Conservation (phyloP, 2,888 invertebrate species). For the Metellina segmentata region DNA sequence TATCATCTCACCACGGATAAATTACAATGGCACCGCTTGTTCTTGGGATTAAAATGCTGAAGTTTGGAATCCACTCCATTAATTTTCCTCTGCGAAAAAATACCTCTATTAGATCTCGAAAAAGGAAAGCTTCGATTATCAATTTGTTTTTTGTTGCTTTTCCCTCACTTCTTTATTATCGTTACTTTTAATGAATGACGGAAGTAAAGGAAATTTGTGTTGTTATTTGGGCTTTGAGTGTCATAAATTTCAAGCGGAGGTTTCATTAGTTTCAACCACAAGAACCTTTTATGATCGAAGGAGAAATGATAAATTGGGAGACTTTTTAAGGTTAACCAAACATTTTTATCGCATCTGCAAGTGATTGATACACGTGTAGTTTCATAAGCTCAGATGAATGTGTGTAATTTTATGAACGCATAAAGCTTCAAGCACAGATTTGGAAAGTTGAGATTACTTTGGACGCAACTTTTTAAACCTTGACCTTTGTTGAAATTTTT, state of each 20-base stretch:
- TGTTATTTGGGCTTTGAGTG: not conserved
- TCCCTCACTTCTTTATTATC: not conserved
- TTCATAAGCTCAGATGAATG: no score
- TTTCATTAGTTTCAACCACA: not conserved
- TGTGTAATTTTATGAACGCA: no score
- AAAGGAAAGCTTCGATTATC: not conserved
- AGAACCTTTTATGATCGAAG: not conserved
- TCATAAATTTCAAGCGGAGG: not conserved
- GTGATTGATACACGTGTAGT: no score
- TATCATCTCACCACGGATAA: constrained; percentile 6
- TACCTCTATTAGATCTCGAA: not conserved
- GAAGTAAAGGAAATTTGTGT: not conserved
- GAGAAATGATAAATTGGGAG: not conserved
- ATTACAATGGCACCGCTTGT: constrained; percentile 16
- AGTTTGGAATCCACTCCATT: constrained; percentile 18
- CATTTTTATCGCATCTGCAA: no score
- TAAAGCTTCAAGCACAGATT: no score
- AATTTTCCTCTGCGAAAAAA: constrained; percentile 12
- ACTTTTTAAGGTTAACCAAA: not conserved
- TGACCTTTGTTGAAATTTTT: no score
- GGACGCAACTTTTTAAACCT: no score
- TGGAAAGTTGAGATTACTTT: no score
- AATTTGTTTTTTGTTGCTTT: not conserved
- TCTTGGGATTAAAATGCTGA: constrained; percentile 5
- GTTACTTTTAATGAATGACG: not conserved